Percentiles rank a stretch among this genome's conserved stretches.
Conservation (phyloP, 2,888 invertebrate genomes). For the Beris chalybata region DNA sequence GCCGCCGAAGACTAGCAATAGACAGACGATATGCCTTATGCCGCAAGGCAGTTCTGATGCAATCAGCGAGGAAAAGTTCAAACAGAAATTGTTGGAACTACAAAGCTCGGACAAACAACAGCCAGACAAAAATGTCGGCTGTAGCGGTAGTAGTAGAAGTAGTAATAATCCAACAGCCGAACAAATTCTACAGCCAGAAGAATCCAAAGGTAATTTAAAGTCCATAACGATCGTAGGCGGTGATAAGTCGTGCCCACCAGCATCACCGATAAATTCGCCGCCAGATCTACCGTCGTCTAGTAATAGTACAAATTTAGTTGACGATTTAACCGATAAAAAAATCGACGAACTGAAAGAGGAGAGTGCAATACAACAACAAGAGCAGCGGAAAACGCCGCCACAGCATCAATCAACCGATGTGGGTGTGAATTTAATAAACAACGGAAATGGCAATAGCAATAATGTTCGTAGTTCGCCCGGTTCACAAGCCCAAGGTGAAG, state of each 20-base stretch:
- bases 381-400: conserved; percentile 1
- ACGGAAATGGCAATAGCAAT: conserved; percentile 38
- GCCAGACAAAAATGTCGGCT: conserved; percentile 29
- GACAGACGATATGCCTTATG: conserved; percentile 46
- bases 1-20: conserved; percentile 14
- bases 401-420: conserved; percentile 32
- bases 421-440: conserved; percentile 27
- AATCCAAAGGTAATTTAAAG: background rate
- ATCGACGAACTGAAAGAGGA: conserved; percentile 19
- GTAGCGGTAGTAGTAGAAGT: conserved; percentile 28
- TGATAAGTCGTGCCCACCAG: background rate
- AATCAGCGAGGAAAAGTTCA: conserved; percentile 61
- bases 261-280: background rate
- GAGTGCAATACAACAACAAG: conserved; percentile 28
- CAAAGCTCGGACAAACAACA: conserved; percentile 11
- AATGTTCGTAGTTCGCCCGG: conserved; percentile 56
- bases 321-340: background rate
- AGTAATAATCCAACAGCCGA: conserved; percentile 37
- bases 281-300: background rate
- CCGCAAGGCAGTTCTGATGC: conserved; percentile 57
- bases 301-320: conserved; percentile 23
- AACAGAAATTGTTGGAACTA: conserved; percentile 60
- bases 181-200: conserved; percentile 36
- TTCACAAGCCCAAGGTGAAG: conserved; percentile 72
- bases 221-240: background rate